Base-by-base conservation (phyloP, 2,888 invertebrate species). In the Tetropium fuscum region DNA sequence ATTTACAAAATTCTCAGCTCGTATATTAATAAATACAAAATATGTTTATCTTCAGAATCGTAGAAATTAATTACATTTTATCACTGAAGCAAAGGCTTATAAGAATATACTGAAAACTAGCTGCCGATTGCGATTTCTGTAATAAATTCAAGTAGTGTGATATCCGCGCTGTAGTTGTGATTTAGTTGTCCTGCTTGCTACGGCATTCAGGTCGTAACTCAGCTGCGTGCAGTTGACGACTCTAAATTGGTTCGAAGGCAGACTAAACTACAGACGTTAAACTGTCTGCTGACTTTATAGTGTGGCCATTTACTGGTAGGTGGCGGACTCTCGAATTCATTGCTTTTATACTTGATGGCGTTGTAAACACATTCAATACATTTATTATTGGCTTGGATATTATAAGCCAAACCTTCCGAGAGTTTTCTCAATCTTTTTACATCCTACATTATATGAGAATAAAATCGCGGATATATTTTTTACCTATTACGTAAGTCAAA, bases 301-400 rank as follows among this genome's bases (percentile, higher is more conserved):
- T 80, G 76, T 68, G 71, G 75, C 78, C 68, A 72, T 74, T 75
- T 74, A 73, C 76, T 72, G 73, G 71, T 80, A 80, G 80, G 73
- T 80, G 81, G 81, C 80, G 74, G 49, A 38, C 25, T 20, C 10
- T 49, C 34, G 48, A 54, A 51, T 53, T 63, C 62, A 22, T 20
- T 7, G 41, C 45, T 58, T 58, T 58, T 58, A 25, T 51, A 41
- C 11, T 53, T 38, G 68, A 53, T 66, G 68, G 66, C 68, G 66
- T 49, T 47, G 15, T 25, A 32, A 16, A 51, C 27, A 15, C 16
- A 44, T 15, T 20, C 19, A 10, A 5, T 4, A 41, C 15, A 16
- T 16, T 13, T 8, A 20, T 11, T 8, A 36, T 15, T 1, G 16
- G 5, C 7, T 36, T 36, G 25, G 27, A 2, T 2, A n/a, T n/a